Base-by-base conservation (phyloP, 1,140 invertebrate species). In the Scaptodrosophila lebanonensis region DNA sequence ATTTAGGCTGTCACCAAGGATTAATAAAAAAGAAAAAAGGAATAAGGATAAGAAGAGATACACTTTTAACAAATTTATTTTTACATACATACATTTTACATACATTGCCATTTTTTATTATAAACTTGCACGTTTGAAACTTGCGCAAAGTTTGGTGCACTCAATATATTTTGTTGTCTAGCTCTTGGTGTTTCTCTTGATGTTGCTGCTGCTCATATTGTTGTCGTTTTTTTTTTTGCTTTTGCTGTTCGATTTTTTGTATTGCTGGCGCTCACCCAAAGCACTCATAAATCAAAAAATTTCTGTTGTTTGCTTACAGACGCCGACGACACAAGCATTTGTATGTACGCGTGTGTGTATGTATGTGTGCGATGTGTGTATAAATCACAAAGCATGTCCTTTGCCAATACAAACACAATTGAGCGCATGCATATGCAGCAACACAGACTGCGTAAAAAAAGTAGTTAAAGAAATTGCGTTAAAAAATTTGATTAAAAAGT, bases 401-500 rank as follows among this genome's bases (percentile, higher is more conserved):
- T 82, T 82, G 76, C 69, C 75, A 82, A 82, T 82, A 82, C 75
- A 82, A 82, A 82, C 73, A 82, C 75, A 82, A 82, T 82, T 82
- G 75, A 82, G 75, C n/a, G n/a, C 75, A 82, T 82, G 69, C 75
- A 82, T 82, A 82, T 82, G 76, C 76, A 82, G 75, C 75, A 75
- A 61, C 65, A 27, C 17, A 32, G 32, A 25, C 52, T 51, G 42
- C 22, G 17, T 59, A 56, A 61, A 56, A 69, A 69, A 62, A 69
- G 62, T 63, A 70, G 67, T 65, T 32, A 63, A 69, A 66, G 63
- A 75, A 66, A 75, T 58, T 66, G 70, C 51, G 65, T 66, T 72
- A 72, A 75, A 79, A 79, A 82, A 82, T 82, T 82, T 82, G 75
- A 82, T 82, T 82, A 82, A 82, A 82, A 82, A 82, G 75, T 82